phyloP scores from a whole-genome alignment of 2,113 vertebrate genomes.

The Dolichotis patagonum region DNA sequence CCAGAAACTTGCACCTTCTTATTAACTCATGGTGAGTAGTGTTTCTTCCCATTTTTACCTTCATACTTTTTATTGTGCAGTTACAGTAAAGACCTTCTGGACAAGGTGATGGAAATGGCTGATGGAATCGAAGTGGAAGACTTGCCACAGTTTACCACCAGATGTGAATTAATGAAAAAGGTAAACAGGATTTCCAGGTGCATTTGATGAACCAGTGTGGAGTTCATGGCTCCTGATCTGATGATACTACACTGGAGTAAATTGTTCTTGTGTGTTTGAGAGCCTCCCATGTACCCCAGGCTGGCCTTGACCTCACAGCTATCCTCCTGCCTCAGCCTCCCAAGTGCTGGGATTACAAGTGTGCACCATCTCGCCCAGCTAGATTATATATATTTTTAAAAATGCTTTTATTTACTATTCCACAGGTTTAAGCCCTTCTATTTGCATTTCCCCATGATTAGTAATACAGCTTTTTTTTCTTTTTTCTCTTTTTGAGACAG shows the following conservation, averaged over 20 bases:
- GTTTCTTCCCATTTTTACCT: conserved; percentile 55
- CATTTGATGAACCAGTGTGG: background rate
- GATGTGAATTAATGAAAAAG: conserved; percentile 91
- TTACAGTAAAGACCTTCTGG: conserved; percentile 90
- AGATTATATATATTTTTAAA: background rate
- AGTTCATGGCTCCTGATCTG: background rate
- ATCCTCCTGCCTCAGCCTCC: background rate
- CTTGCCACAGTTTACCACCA: conserved; percentile 91
- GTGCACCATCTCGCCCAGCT: no score
- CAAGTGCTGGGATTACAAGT: background rate
- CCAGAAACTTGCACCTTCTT: conserved; percentile 37
- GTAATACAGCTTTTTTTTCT: background rate
- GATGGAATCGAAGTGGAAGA: conserved; percentile 92
- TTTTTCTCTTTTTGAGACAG: no score
- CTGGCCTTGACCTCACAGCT: background rate
- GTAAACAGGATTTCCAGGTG: conserved; percentile 75
- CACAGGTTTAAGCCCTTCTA: background rate
- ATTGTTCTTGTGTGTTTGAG: background rate
- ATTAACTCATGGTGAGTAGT: background rate
- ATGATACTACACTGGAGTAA: background rate
- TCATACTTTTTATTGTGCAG: conserved; percentile 81
- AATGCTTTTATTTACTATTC: background rate
- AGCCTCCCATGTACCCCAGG: background rate
- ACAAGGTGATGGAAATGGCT: conserved; percentile 92
- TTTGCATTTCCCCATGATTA: conserved; percentile 23